Percentiles rank a stretch among this genome's conserved stretches.
Conservation (phyloP, 2,888 invertebrate species). For the Melangyna quadrimaculata region DNA sequence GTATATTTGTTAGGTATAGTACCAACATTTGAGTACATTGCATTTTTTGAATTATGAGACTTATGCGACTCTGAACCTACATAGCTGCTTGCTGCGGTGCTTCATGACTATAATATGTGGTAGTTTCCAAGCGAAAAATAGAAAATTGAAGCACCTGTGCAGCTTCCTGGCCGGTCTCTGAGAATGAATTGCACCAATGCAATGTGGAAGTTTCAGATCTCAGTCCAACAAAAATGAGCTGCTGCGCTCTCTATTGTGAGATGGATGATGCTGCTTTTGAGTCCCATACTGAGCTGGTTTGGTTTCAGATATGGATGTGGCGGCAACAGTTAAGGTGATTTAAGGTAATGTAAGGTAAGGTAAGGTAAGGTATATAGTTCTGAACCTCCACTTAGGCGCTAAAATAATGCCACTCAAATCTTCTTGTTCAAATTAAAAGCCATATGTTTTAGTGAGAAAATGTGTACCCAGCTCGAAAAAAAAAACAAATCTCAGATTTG, state of each 20-base stretch:
- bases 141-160: constrained; percentile 65
- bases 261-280: constrained; percentile 32
- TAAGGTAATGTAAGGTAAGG: not conserved
- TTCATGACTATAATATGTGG: not conserved
- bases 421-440: too few species aligned
- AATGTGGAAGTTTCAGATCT: too few species aligned
- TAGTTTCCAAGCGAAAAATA: constrained; percentile 18
- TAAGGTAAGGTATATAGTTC: too few species aligned
- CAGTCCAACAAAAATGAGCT: not conserved
- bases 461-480: too few species aligned
- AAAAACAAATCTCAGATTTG: too few species aligned
- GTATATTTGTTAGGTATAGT: too few species aligned
- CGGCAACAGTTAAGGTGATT: not conserved
- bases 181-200: constrained; percentile 60
- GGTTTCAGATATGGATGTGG: constrained; percentile 2
- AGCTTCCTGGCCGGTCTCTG: constrained; percentile 36
- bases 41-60: constrained; percentile 59
- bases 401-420: too few species aligned
- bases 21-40: not conserved
- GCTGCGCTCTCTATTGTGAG: not conserved
- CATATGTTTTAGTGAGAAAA: too few species aligned
- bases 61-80: constrained; percentile 43
- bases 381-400: too few species aligned
- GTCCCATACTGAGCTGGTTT: not conserved
- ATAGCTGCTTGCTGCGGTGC: constrained; percentile 1